A percentile compares a stretch with the other conserved stretches of the same genome.
Evolutionary conservation across 2,113 vertebrate genomes (phyloP).

Genomic region (Larimichthys crocea): DNA sequence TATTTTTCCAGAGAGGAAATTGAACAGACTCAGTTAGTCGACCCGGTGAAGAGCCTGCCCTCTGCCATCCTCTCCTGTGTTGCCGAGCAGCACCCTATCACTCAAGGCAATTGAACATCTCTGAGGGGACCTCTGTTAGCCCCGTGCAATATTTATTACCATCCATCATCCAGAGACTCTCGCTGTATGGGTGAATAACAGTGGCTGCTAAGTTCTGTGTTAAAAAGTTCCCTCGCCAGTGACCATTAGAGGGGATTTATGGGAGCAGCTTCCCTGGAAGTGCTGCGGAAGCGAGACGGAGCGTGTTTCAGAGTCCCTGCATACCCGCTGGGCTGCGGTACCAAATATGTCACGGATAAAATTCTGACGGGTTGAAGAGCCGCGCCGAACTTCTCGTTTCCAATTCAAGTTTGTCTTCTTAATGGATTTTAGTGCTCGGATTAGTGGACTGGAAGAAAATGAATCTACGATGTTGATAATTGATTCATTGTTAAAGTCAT

Average conservation of each 20-base stretch:
- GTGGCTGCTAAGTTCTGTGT: conserved; percentile 76
- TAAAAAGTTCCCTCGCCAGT: conserved; percentile 76
- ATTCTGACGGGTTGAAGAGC: conserved; percentile 45
- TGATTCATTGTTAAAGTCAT: background rate
- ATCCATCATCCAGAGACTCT: conserved; percentile 73
- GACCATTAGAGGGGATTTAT: conserved; percentile 79
- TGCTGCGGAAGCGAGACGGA: conserved; percentile 64
- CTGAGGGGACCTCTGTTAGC: conserved; percentile 80
- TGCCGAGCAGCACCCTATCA: conserved; percentile 76
- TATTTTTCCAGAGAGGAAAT: conserved; percentile 64
- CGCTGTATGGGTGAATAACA: conserved; percentile 70
- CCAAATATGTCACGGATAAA: conserved; percentile 62
- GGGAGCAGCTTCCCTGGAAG: conserved; percentile 58
- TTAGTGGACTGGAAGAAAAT: background rate
- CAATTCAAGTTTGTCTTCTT: conserved; percentile 22
- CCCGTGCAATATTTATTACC: conserved; percentile 81
- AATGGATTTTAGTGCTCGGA: conserved; percentile 17
- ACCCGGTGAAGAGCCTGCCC: conserved; percentile 67
- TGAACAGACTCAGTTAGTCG: conserved; percentile 68
- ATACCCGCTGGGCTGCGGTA: conserved; percentile 50
- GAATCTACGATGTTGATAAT: background rate
- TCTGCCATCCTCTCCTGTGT: conserved; percentile 71
- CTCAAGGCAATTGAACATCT: conserved; percentile 80
- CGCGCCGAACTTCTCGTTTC: conserved; percentile 28
- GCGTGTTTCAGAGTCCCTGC: conserved; percentile 56